These are phyloP conservation scores for Ceriagrion tenellum DNA, from an alignment of 2,888 invertebrate species.

Conservation along the genomic window DNA sequence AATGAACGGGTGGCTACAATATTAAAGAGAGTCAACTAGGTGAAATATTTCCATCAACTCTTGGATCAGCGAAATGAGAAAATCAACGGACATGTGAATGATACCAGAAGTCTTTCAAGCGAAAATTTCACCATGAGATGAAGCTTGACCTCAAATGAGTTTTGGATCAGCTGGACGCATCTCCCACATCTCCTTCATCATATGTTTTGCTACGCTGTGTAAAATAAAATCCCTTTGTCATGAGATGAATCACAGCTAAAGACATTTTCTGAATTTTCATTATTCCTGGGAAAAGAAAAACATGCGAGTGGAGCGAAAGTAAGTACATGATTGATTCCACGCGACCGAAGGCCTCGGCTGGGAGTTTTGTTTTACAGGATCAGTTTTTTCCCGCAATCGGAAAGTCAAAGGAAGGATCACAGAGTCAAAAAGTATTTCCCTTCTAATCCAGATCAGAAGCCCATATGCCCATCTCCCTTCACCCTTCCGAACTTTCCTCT, in stretches of 20 bases:
- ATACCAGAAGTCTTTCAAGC: background rate
- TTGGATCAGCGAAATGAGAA: too few species aligned
- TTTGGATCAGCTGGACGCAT: background rate
- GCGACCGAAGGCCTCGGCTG: background rate
- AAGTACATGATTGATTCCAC: background rate
- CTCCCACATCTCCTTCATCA: too few species aligned
- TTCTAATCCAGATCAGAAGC: background rate
- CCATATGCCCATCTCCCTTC: background rate
- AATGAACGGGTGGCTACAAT: too few species aligned
- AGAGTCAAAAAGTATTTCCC: background rate
- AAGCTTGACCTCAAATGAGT: background rate
- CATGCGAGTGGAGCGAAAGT: background rate
- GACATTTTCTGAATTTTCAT: background rate
- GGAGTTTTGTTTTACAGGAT: background rate
- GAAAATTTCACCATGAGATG: background rate
- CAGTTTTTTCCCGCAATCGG: background rate
- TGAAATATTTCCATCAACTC: too few species aligned
- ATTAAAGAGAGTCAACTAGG: too few species aligned
- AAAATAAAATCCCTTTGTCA: background rate
- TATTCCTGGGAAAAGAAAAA: background rate
- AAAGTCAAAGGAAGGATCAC: too few species aligned
- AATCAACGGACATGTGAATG: background rate
- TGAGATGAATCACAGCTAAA: background rate
- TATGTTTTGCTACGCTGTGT: too few species aligned
- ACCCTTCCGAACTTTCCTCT: too few species aligned